These are phyloP conservation scores for Chanos chanos DNA, from an alignment of 2,797 vertebrate genomes.

Conservation along the genomic window DNA sequence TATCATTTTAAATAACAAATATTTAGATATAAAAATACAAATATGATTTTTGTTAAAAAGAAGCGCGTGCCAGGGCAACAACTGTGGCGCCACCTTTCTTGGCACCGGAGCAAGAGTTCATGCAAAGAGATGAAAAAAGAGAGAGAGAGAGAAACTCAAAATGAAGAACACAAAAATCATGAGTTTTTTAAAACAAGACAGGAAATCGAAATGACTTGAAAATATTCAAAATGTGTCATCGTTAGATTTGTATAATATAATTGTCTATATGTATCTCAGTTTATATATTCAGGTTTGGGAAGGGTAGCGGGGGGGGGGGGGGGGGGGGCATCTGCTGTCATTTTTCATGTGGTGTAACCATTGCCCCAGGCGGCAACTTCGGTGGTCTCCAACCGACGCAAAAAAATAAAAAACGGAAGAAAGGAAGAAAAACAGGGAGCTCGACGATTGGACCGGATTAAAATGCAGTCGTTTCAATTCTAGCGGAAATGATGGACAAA, in stretches of 20 bases:
- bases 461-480: slow-evolving; percentile 18
- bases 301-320: too few species aligned
- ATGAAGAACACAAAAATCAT: slow-evolving; percentile 50
- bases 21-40: slow-evolving; percentile 99
- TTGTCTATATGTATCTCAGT: too few species aligned
- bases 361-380: too few species aligned
- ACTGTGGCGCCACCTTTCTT: slow-evolving; percentile 75
- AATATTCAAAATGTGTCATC: slow-evolving; percentile 4
- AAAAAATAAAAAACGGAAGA: slow-evolving; percentile 18
- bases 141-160: slow-evolving; percentile 62
- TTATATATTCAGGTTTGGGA: slow-evolving; percentile 29
- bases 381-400: too few species aligned
- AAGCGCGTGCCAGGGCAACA: slow-evolving; percentile 86
- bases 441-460: slow-evolving; percentile 1
- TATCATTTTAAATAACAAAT: slow-evolving; percentile 95
- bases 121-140: slow-evolving; percentile 89
- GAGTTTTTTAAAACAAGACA: too few species aligned
- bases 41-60: slow-evolving; percentile 92
- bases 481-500: slow-evolving; percentile 15
- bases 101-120: slow-evolving; percentile 88
- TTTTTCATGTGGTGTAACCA: too few species aligned
- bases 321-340: too few species aligned
- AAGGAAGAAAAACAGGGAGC: neutral
- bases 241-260: slow-evolving; percentile 6
- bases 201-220: slow-evolving; percentile 32